Base-by-base conservation (phyloP, 1,140 invertebrate genomes). In the Rhopalosiphum maidis region DNA sequence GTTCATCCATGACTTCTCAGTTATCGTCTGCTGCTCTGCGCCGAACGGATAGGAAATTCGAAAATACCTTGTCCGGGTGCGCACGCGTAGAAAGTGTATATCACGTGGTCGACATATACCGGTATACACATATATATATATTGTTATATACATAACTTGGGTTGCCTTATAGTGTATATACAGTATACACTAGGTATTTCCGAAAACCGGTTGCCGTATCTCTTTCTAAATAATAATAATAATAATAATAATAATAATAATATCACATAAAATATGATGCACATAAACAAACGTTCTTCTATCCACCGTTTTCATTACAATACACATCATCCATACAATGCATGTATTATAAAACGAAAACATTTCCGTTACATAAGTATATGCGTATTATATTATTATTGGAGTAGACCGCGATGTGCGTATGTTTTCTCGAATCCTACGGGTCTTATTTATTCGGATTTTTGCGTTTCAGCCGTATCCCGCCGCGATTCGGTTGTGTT, bases 221-320 rank as follows among this genome's bases (percentile, higher is more conserved):
- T 90, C 55, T 90, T 35, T 7, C 30, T 18, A 30, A 5, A 23
- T 30, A 3, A 55, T 55, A 55, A 22, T 68, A 77, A 77, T 18
- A 77, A 25, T 5, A 87, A 9, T 68, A 68, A 11, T 68, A n/a
- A 68, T 68, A 30, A 60, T 68, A 77, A 77, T 18, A 77, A 25
- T 5, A 87, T 48, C 85, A 46, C 11, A 25, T 18, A 43, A 21
- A 37, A 48, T 54, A 89, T 55, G 51, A 89, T 89, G 48, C 87
- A 89, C 23, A 89, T 88, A 88, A 88, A 54, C 87, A 88, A 88
- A 88, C 48, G 60, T 90, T 90, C 54, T 90, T 68, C 89, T 21
- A 89, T 89, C 35, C 37, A 41, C 35, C 46, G 23, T 87, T 41
- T 43, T 85, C 43, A 7, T 87, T n/a, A 87, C 46, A 87, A 48